Evolutionary conservation across 2,113 vertebrate species (phyloP).

Genomic region (Zapus hudsonius): DNA sequence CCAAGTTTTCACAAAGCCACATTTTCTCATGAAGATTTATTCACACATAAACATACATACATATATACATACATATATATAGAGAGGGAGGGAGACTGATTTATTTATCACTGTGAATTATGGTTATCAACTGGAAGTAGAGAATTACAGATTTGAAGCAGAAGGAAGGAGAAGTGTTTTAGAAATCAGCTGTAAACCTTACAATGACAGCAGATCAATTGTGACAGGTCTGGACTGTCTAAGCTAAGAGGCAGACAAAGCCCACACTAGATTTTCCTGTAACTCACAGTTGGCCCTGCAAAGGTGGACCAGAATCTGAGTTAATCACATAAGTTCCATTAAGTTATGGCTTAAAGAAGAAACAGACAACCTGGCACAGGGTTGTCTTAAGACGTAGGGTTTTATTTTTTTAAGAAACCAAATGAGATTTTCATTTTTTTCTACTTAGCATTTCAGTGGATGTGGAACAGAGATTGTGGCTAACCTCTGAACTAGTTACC

Average conservation of each 20-base stretch:
- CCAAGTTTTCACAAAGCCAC: not conserved
- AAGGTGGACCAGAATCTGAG: not conserved
- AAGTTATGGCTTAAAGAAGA: slow-evolving; percentile 6
- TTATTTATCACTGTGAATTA: not conserved
- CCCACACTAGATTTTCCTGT: not conserved
- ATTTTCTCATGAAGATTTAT: not conserved
- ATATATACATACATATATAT: too few relatives aligned
- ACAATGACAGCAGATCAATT: not conserved
- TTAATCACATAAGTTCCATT: slow-evolving; percentile 25
- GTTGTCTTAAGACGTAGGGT: not conserved
- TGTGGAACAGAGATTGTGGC: not conserved
- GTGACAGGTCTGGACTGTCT: not conserved
- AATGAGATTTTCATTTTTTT: slow-evolving; percentile 33
- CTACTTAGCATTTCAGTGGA: not conserved
- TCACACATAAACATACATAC: too few relatives aligned
- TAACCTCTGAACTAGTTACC: not conserved
- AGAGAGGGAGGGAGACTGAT: not conserved
- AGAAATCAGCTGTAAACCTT: not conserved
- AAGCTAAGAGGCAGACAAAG: not conserved
- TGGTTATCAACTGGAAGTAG: not conserved
- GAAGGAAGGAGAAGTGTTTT: not conserved
- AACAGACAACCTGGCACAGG: not conserved
- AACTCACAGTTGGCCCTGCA: not conserved
- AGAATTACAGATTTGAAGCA: not conserved
- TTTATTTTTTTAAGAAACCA: not conserved